A percentile compares a stretch with the other conserved stretches of the same genome.
Conservation (phyloP, 23 tunicate genomes). For the Ciona savignyi region DNA sequence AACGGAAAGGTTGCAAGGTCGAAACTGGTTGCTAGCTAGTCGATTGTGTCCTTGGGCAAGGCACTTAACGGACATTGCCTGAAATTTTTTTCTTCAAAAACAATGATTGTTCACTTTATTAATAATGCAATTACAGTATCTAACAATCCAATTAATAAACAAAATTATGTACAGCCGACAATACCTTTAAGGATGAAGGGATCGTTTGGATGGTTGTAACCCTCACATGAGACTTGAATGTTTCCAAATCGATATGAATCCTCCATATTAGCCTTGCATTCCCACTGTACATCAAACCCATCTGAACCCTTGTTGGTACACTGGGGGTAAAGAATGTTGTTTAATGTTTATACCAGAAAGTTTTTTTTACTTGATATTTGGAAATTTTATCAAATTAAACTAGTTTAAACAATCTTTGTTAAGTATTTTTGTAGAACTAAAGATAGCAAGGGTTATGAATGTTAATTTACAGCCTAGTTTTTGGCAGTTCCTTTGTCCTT, state of each 20-base stretch:
- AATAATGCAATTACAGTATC: no score
- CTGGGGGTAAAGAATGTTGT: constrained; percentile 21
- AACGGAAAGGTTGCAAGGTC: no score
- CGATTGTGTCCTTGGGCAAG: no score
- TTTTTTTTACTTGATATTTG: background rate
- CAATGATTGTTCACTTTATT: no score
- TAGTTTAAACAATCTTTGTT: background rate
- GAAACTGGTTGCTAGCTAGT: no score
- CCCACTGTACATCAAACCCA: constrained; percentile 91
- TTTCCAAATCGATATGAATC: constrained; percentile 73
- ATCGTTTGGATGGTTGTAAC: constrained; percentile 90
- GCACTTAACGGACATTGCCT: no score
- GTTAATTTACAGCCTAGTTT: no score
- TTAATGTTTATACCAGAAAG: no score
- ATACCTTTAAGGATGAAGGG: constrained; percentile 67
- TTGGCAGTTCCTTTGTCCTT: background rate
- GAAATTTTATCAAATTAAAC: background rate
- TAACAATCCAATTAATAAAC: no score
- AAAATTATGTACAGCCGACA: no score
- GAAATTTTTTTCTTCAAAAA: no score
- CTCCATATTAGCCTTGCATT: constrained; percentile 95
- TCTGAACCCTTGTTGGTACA: constrained; percentile 86
- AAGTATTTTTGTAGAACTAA: background rate
- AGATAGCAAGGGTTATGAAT: background rate
- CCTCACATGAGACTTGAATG: constrained; percentile 88